These are phyloP conservation scores for Tragelaphus imberbis DNA, from an alignment of 2,113 vertebrate species.

Conservation along the genomic window DNA sequence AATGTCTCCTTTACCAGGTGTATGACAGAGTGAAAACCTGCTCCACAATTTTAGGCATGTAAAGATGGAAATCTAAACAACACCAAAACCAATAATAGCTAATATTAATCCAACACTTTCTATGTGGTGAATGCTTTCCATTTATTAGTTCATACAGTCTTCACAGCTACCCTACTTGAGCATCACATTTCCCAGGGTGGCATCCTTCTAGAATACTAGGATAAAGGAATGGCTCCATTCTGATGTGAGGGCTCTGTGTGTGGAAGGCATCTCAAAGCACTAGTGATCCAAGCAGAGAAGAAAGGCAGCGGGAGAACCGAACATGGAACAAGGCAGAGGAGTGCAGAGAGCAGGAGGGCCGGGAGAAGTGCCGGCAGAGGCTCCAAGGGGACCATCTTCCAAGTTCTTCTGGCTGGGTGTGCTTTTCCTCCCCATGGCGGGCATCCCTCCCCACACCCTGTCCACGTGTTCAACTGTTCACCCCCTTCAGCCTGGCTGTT, in stretches of 20 bases:
- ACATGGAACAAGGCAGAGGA: not conserved
- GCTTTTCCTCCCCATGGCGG: accelerated
- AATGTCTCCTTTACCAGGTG: not conserved
- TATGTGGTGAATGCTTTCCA: not conserved
- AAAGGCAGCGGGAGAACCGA: not conserved
- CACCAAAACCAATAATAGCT: not conserved
- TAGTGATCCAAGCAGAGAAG: not conserved
- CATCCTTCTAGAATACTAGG: accelerated
- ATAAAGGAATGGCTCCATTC: not conserved
- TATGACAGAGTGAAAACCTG: not conserved
- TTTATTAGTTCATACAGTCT: not conserved
- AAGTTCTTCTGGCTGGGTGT: not conserved
- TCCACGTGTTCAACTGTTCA: not conserved
- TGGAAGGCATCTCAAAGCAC: not conserved
- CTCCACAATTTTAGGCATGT: not conserved
- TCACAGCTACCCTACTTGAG: not conserved
- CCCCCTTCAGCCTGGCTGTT: too few species aligned
- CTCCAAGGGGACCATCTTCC: not conserved
- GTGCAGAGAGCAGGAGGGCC: not conserved
- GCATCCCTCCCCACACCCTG: not conserved
- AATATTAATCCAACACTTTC: not conserved
- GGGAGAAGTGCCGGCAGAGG: not conserved
- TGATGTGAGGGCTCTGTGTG: not conserved
- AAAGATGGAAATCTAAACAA: not conserved
- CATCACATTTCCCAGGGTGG: not conserved